A percentile compares a stretch with the other conserved stretches of the same genome.
These are phyloP conservation scores for Tragopan temminckii DNA, from an alignment of 2,797 vertebrate genomes.

Conservation along the genomic window DNA sequence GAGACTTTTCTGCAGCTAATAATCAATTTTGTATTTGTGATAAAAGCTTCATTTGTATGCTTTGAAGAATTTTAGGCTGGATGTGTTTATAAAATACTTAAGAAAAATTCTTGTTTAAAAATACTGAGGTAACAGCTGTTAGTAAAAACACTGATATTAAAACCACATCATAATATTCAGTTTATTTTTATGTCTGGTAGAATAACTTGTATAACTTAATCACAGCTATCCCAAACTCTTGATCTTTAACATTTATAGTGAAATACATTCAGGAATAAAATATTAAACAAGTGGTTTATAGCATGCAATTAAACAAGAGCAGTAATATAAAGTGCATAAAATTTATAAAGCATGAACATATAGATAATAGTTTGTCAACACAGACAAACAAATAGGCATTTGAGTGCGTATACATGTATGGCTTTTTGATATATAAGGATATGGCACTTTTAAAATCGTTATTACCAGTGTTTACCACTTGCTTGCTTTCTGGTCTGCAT, in stretches of 20 bases:
- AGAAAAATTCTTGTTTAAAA: conserved; percentile 27
- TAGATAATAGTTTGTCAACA: conserved; percentile 18
- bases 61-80: background rate
- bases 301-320: conserved; percentile 61
- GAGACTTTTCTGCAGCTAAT: background rate
- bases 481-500: conserved; percentile 34
- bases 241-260: conserved; percentile 45
- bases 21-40: conserved; percentile 26
- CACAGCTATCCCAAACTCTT: conserved; percentile 2
- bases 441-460: conserved; percentile 19
- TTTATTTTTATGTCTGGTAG: conserved; percentile 46
- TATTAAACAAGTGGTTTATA: conserved; percentile 55
- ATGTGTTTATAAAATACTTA: background rate
- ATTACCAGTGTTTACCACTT: conserved; percentile 42
- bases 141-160: conserved; percentile 43
- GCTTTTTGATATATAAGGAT: conserved; percentile 17
- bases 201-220: conserved; percentile 55
- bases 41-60: background rate
- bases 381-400: background rate
- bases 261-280: conserved; percentile 65
- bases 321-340: background rate
- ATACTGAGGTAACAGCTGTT: background rate
- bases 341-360: conserved; percentile 39
- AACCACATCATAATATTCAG: conserved; percentile 31
- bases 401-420: background rate